phyloP scores from a whole-genome alignment of 2,113 vertebrate genomes.

The Salvelinus namaycush region DNA sequence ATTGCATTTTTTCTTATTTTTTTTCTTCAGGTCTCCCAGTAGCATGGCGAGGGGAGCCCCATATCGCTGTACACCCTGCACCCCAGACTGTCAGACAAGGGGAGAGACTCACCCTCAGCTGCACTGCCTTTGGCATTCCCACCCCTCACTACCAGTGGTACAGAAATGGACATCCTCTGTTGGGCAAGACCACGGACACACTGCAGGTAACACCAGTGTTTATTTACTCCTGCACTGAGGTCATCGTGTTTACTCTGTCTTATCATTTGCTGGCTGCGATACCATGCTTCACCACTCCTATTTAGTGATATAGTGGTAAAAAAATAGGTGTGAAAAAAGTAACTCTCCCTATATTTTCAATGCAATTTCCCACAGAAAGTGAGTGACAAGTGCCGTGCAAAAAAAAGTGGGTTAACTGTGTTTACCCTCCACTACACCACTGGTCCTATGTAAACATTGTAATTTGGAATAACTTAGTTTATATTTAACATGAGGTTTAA shows the following conservation, averaged over 20 bases:
- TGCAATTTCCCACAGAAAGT: constrained; percentile 62
- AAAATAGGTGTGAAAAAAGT: no score
- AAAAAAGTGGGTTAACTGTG: no score
- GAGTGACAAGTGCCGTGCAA: constrained; percentile 55
- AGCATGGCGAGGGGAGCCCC: constrained; percentile 77
- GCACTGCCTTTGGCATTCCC: constrained; percentile 79
- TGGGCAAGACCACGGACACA: constrained; percentile 62
- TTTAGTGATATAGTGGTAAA: no score
- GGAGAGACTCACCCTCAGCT: constrained; percentile 66
- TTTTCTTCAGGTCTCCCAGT: constrained; percentile 58
- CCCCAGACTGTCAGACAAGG: constrained; percentile 61
- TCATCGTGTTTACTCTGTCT: constrained; percentile 7
- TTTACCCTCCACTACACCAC: no score
- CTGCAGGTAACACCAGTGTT: constrained; percentile 67
- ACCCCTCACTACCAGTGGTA: constrained; percentile 84
- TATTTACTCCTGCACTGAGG: constrained; percentile 12
- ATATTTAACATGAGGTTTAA: constrained; percentile 22
- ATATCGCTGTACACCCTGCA: constrained; percentile 74
- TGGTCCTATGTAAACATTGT: neutral
- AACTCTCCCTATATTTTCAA: no score
- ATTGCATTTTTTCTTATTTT: no score
- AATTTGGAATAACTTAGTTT: constrained; percentile 6
- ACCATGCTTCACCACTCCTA: no score
- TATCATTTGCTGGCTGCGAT: neutral
- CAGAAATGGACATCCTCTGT: constrained; percentile 73